phyloP scores from a whole-genome alignment of 1,140 invertebrate species.

The Micrasema minimum region DNA sequence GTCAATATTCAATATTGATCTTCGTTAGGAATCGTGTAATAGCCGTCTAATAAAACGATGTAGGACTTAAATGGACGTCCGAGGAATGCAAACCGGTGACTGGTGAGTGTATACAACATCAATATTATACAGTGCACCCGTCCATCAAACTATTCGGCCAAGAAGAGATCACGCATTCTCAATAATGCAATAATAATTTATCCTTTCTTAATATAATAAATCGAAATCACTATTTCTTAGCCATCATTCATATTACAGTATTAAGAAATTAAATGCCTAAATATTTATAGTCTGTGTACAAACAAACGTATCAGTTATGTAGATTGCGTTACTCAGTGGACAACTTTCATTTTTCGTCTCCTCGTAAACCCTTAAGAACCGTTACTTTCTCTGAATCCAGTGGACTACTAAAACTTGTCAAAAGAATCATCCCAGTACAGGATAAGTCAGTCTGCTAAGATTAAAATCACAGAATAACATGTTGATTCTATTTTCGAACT shows the following conservation, averaged over 20 bases:
- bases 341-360: constrained; percentile 49
- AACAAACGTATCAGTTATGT: constrained; percentile 15
- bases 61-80: constrained; percentile 7
- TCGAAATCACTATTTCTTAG: too few relatives aligned
- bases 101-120: background rate
- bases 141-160: too few relatives aligned
- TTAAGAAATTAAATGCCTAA: too few relatives aligned
- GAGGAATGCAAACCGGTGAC: background rate
- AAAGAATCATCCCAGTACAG: too few relatives aligned
- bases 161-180: too few relatives aligned
- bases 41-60: constrained; percentile 20
- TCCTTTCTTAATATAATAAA: too few relatives aligned
- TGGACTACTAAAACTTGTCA: constrained; percentile 15
- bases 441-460: too few relatives aligned
- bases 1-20: constrained; percentile 39
- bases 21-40: constrained; percentile 35
- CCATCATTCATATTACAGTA: too few relatives aligned
- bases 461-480: too few relatives aligned
- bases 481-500: too few relatives aligned
- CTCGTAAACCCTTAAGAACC: constrained; percentile 42
- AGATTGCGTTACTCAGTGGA: constrained; percentile 6
- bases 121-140: too few relatives aligned
- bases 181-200: too few relatives aligned
- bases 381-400: constrained; percentile 2
- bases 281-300: background rate